Evolutionary conservation across 2,113 vertebrate species (phyloP).

Genomic region (Aix galericulata): DNA sequence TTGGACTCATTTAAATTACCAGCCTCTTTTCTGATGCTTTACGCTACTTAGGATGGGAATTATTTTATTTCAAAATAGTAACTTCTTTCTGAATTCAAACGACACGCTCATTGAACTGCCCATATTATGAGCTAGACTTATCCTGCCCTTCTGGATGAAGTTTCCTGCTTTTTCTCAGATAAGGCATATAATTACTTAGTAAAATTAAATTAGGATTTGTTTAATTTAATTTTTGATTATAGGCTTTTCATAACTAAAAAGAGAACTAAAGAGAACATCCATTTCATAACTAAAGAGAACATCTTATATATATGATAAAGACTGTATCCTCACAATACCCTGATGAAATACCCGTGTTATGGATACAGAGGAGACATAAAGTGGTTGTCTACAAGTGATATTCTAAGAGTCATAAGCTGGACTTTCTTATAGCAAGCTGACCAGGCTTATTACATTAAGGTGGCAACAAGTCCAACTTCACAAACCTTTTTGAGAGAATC

Average conservation of each 20-base stretch:
- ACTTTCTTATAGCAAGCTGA: neutral
- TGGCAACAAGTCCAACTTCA: neutral
- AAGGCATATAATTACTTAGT: neutral
- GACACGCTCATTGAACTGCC: neutral
- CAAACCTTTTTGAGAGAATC: neutral
- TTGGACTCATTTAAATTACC: neutral
- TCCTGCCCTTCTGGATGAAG: neutral
- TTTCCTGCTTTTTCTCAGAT: neutral
- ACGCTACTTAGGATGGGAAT: neutral
- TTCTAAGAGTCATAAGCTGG: neutral
- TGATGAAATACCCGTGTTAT: neutral
- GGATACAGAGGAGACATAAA: neutral
- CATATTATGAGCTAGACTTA: neutral
- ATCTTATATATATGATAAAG: neutral
- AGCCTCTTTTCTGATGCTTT: neutral
- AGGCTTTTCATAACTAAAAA: neutral
- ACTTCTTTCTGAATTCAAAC: conserved; percentile 10
- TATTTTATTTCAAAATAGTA: conserved; percentile 8
- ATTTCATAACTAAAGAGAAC: neutral
- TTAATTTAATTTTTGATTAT: neutral
- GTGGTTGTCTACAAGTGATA: neutral
- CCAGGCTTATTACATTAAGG: neutral
- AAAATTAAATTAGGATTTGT: neutral
- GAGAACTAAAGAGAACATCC: neutral
- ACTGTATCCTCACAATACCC: neutral